Base-by-base conservation (phyloP, 2,888 invertebrate genomes). In the Lasiommata megera region DNA sequence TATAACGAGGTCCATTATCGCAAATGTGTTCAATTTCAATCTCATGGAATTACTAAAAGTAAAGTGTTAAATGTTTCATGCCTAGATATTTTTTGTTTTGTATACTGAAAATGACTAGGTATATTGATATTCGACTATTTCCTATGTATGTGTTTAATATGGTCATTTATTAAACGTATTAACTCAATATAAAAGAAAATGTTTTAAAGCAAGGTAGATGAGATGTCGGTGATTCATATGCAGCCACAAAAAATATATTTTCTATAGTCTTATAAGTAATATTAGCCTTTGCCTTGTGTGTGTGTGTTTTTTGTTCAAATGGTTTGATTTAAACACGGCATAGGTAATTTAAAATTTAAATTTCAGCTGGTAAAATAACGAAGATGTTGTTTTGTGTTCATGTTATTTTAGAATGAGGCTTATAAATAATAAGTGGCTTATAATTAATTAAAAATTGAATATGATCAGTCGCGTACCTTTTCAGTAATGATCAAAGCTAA, bases 1-100 rank as follows among this genome's bases (percentile, higher is more conserved):
- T 79, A 80, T 81, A 80, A 80, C 53, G 37, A 37, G 50, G 12
- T 16, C 23, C 38, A 56, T 56, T 51, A 56, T 43, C 51, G 51
- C 44, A 50, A 44, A 51, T 51, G 29, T 56, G 56, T 44, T 51
- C 44, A 46, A 56, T 51, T 56, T 47, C 14, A 50, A 79, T 73
- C 79, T 77, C 72, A 77, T 72, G 12, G 29, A 28, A 34, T 43
- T 36, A 12, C 12, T 23, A 18, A n/a, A 31, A 16, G 9, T 31
- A 41, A 23, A 11, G n/a, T 37, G 9, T 48, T 48, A 23, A 48
- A 48, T 23, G 18, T 48, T 36, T 8, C 11, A 36, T 2, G 47
- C 6, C 12, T 29, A n/a, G n/a, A n/a, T n/a, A 18, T 18, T 18
- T 6, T 28, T 34, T 34, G 34, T 34, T 34, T 11, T 11, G 3